phyloP scores from a whole-genome alignment of 2,888 invertebrate species.

The Drosophila kuntzei region DNA sequence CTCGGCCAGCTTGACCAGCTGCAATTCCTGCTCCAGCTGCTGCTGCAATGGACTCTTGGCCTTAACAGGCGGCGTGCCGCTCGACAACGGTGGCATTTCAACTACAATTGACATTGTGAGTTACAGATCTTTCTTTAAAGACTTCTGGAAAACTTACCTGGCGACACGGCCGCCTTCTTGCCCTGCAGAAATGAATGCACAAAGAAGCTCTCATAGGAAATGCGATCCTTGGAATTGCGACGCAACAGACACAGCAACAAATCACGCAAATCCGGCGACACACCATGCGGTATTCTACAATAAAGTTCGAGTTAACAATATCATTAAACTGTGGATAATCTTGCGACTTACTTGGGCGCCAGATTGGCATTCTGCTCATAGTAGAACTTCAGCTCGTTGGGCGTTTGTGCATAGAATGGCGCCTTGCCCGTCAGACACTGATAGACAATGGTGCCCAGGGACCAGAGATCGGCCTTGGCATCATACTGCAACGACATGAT shows the following conservation, averaged over 20 bases:
- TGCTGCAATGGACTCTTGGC: slow-evolving; percentile 86
- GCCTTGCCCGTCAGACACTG: slow-evolving; percentile 99
- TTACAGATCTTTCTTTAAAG: background rate
- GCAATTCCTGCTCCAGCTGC: slow-evolving; percentile 84
- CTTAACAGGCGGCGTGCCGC: slow-evolving; percentile 84
- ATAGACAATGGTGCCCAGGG: slow-evolving; percentile 98
- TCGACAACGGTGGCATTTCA: slow-evolving; percentile 82
- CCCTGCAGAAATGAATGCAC: slow-evolving; percentile 95
- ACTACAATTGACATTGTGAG: slow-evolving; percentile 56
- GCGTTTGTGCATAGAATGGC: slow-evolving; percentile 98
- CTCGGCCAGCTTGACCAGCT: slow-evolving; percentile 68
- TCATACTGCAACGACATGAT: slow-evolving; percentile 99
- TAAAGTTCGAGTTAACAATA: fast-evolving
- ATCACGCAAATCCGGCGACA: slow-evolving; percentile 95
- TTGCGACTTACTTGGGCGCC: slow-evolving; percentile 91
- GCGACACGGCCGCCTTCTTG: slow-evolving; percentile 86
- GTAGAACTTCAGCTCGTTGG: slow-evolving; percentile 97
- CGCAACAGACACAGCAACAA: slow-evolving; percentile 94
- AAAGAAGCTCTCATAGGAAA: slow-evolving; percentile 98
- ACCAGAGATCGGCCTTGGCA: slow-evolving; percentile 99
- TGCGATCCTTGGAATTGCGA: slow-evolving; percentile 96
- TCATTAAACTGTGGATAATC: background rate
- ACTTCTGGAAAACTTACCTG: slow-evolving; percentile 79
- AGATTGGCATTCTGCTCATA: slow-evolving; percentile 98
- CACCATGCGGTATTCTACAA: slow-evolving; percentile 95